Evolutionary conservation across 30 jellyfish, hydroid and myxozoan genomes (phyloP).

Genomic region (Clytia hemisphaerica): DNA sequence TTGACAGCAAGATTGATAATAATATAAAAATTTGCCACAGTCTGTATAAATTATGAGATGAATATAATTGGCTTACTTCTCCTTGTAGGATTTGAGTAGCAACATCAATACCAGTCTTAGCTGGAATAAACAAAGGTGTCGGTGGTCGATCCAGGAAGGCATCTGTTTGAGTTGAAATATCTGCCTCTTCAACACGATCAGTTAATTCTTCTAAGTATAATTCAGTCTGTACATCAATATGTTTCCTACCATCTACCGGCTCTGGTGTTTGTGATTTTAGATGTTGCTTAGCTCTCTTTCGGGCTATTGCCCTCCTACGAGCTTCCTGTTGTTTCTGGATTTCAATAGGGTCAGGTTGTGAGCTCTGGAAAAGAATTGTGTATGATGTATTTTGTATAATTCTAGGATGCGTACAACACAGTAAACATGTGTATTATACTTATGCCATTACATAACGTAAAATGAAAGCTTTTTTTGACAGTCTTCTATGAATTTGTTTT

Average conservation of each 20-base stretch:
- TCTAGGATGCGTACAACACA: too few relatives aligned
- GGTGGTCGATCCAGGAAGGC: conserved; percentile 94
- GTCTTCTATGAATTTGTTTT: too few relatives aligned
- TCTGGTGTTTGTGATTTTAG: conserved; percentile 84
- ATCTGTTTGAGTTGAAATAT: conserved; percentile 82
- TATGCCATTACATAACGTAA: too few relatives aligned
- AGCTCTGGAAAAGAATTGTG: conserved; percentile 51
- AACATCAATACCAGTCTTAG: conserved; percentile 86
- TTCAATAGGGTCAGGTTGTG: conserved; percentile 93
- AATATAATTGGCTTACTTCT: too few relatives aligned
- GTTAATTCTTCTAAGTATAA: conserved; percentile 82
- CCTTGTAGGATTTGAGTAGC: conserved; percentile 93
- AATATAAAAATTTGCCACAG: not conserved
- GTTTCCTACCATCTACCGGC: conserved; percentile 92
- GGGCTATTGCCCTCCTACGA: conserved; percentile 68
- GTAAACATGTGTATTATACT: not conserved
- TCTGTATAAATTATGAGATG: too few relatives aligned
- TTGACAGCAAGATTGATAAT: too few relatives aligned
- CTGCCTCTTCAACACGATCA: conserved; percentile 96
- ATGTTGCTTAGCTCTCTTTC: conserved; percentile 76
- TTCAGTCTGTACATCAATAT: conserved; percentile 91
- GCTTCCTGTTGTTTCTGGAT: conserved; percentile 82
- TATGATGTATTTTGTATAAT: not conserved
- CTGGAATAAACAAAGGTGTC: conserved; percentile 89
- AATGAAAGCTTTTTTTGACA: too few relatives aligned